A percentile compares a stretch with the other conserved stretches of the same genome.
Conservation (phyloP, 2,797 vertebrate genomes). For the Manis pentadactyla region DNA sequence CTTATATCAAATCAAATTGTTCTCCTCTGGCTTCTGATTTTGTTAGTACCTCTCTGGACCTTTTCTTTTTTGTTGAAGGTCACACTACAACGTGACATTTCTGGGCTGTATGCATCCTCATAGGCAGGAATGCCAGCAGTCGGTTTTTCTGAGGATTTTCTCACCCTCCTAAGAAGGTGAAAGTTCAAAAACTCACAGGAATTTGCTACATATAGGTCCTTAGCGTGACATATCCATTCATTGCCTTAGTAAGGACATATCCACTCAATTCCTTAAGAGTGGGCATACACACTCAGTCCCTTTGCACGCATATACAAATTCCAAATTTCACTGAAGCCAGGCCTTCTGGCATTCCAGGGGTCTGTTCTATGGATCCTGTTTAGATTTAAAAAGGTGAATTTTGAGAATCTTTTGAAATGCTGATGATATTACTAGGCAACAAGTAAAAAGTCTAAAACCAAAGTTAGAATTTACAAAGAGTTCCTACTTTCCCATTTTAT, state of each 20-base stretch:
- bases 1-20: conserved; percentile 40
- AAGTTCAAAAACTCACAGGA: neutral
- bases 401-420: neutral
- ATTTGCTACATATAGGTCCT: neutral
- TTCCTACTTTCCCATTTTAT: neutral
- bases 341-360: neutral
- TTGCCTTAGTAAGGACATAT: neutral
- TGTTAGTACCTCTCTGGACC: neutral
- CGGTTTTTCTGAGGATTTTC: neutral
- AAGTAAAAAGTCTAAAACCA: neutral
- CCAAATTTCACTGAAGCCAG: neutral
- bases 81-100: neutral
- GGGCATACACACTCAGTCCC: neutral
- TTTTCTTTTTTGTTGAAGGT: neutral
- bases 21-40: neutral
- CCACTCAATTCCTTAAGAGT: neutral
- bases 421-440: neutral
- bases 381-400: neutral
- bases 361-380: neutral
- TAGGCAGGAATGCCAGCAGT: accelerated
- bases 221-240: neutral
- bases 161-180: neutral
- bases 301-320: too few species aligned
- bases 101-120: neutral
- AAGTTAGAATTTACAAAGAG: neutral